These are phyloP conservation scores for Eciton burchellii DNA, from an alignment of 1,140 invertebrate genomes.

Conservation along the genomic window DNA sequence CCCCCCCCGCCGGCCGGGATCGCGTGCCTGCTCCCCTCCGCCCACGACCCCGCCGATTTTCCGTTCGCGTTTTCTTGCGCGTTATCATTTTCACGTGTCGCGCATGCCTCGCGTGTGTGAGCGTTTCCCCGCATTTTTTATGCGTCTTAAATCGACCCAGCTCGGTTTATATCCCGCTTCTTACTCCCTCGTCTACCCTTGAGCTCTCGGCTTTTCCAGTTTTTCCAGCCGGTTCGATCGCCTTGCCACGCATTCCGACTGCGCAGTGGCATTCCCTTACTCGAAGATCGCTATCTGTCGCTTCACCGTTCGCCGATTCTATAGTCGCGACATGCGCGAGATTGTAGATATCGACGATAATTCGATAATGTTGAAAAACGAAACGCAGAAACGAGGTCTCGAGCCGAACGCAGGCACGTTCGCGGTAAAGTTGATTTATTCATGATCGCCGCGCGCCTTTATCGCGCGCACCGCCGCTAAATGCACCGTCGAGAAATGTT, in stretches of 20 bases:
- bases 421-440: conserved; percentile 47
- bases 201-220: conserved; percentile 2
- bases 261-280: conserved; percentile 5
- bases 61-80: neutral
- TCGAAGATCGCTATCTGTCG: neutral
- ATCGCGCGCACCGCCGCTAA: conserved; percentile 31
- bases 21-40: too few species aligned
- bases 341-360: conserved; percentile 32
- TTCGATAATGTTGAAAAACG: conserved; percentile 15
- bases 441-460: conserved; percentile 53
- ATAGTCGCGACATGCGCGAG: conserved; percentile 12
- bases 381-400: conserved; percentile 37
- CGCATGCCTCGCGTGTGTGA: neutral
- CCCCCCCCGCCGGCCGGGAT: neutral
- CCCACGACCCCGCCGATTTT: too few species aligned
- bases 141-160: conserved; percentile 38
- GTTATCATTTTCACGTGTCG: neutral
- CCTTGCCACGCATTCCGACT: conserved; percentile 27
- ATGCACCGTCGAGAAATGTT: conserved; percentile 51
- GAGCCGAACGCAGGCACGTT: conserved; percentile 40
- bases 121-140: conserved; percentile 29
- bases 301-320: neutral
- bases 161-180: neutral
- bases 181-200: conserved; percentile 25
- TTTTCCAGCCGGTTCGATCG: neutral